Evolutionary conservation across 2,888 invertebrate genomes (phyloP).

Genomic region (Lumbricus terrestris): DNA sequence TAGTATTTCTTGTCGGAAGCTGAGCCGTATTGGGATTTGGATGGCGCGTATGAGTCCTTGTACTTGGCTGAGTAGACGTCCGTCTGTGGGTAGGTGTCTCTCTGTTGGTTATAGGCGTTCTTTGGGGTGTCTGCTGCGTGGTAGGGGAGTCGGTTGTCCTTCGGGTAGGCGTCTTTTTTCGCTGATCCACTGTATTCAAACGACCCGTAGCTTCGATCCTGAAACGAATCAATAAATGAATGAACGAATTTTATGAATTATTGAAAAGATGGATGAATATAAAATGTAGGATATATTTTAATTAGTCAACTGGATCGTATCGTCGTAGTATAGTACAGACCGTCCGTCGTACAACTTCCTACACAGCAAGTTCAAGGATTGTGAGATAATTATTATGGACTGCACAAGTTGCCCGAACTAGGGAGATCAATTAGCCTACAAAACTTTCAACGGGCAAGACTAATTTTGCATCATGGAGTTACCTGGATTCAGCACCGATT

Average conservation of each 20-base stretch:
- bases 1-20: conserved; percentile 5
- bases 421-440: no score
- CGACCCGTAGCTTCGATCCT: neutral
- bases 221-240: neutral
- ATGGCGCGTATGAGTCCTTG: neutral
- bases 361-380: no score
- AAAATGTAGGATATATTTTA: neutral
- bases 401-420: no score
- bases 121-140: neutral
- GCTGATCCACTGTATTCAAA: neutral
- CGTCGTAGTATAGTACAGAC: no score
- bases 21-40: neutral
- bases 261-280: neutral
- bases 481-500: neutral
- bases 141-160: neutral
- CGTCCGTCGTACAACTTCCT: no score
- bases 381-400: no score
- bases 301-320: neutral
- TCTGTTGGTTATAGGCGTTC: neutral
- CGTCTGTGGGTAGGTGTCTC: neutral
- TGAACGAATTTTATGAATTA: no score
- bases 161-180: neutral
- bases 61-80: neutral
- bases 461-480: no score
- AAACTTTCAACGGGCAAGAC: no score